These are phyloP conservation scores for Lophotriccus pileatus DNA, from an alignment of 2,797 vertebrate species.

Conservation along the genomic window DNA sequence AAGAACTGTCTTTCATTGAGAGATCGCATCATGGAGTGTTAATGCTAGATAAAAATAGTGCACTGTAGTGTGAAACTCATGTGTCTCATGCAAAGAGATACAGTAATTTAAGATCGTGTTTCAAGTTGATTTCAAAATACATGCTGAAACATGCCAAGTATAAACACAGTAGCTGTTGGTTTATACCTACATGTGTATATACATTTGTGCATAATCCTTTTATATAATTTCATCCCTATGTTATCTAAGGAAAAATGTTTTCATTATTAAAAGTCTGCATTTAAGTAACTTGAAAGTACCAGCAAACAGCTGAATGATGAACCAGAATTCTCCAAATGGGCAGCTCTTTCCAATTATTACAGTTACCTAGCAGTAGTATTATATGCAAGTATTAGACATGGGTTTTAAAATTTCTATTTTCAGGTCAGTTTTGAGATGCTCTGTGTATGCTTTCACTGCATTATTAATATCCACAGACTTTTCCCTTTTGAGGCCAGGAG, in stretches of 20 bases:
- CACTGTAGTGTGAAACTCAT: not conserved
- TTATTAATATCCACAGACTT: not conserved
- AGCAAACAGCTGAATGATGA: not conserved
- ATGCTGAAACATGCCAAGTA: not conserved
- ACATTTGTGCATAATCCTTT: not conserved
- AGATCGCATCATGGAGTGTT: not conserved
- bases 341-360: not conserved
- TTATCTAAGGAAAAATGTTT: not conserved
- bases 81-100: not conserved
- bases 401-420: not conserved
- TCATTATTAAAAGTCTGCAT: not conserved
- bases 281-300: not conserved
- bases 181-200: not conserved
- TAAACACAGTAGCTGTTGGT: not conserved
- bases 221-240: not conserved
- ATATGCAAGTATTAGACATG: not conserved
- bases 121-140: not conserved
- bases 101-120: not conserved
- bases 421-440: not conserved
- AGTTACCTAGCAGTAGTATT: not conserved
- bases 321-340: not conserved
- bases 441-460: not conserved
- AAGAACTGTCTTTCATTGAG: not conserved
- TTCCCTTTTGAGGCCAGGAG: not conserved
- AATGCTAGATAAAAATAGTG: slow-evolving; percentile 39